Evolutionary conservation across 1,140 invertebrate species (phyloP), one percentile per base, ranked within the genome.

Genomic region (Neomicropteryx cornuta): DNA sequence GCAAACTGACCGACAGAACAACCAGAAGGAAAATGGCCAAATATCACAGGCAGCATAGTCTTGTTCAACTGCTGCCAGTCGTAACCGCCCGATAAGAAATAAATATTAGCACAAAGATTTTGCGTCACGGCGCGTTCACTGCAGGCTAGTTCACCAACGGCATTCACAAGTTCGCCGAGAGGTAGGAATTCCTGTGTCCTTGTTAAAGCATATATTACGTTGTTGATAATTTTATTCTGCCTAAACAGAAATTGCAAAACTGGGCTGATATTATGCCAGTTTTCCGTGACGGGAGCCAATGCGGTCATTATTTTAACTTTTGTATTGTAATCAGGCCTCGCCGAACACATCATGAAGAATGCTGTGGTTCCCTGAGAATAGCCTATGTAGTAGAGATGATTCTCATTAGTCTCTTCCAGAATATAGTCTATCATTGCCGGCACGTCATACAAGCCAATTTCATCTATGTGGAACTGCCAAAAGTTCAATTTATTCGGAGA

Each of bases 1-100:
- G 82, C 60, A n/a, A 88, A 52, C 50, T 86, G 82, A 48, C 77
- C 75, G 36, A 75, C 73, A 1, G 82, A 82, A 2, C 81, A 75
- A 17, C 83, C 83, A 8, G 82, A 77, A 2, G 87, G 85, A 10
- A 72, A 68, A 49, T 88, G 82, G 1, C 73, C 70, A 29, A 80
- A 59, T 41, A 86, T 80, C 0, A 85, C 74, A 0, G 79, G 71
- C 2, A 82, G 44, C 49, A 78, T 68, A 1, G 74, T 74, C 68
- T 36, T 48, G 30, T 67, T 59, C 23, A 69, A 46, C 36, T 69
- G 58, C 1, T 51, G 46, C 0, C 19, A 30, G 48, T 53, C 60
- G 24, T 58, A 66, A 16, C 68, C 69, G 36, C 56, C 53, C 0
- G 71, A 31, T 10, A 68, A 44, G 46, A 73, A 73, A 1, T 72